phyloP scores from a whole-genome alignment of 2,113 vertebrate species.

The Serinus canaria region DNA sequence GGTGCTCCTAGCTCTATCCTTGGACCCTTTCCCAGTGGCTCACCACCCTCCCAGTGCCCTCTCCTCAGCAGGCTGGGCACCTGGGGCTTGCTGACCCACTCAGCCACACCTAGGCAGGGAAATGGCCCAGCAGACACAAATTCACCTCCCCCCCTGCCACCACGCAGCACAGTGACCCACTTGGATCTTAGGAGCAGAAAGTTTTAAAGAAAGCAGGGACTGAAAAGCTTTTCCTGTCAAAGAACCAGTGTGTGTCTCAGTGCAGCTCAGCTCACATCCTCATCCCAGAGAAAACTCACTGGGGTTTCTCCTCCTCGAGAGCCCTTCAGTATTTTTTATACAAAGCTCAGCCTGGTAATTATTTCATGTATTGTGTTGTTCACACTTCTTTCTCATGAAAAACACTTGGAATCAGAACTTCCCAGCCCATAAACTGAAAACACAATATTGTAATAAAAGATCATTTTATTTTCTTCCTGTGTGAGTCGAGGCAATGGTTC shows the following conservation, averaged over 20 bases:
- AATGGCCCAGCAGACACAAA: background rate
- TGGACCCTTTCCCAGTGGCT: background rate
- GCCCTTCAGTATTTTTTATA: background rate
- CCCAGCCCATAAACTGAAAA: background rate
- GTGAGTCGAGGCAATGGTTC: background rate
- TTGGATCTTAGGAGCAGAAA: background rate
- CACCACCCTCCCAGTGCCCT: background rate
- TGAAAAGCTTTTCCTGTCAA: background rate
- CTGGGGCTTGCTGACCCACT: fast-evolving
- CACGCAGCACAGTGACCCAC: fast-evolving
- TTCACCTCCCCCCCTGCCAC: background rate
- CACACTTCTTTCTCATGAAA: background rate
- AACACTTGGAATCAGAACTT: background rate
- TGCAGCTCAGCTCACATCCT: background rate
- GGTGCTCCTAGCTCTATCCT: background rate
- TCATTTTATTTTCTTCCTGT: background rate
- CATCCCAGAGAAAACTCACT: background rate
- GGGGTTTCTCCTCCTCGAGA: background rate
- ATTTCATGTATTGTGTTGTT: background rate
- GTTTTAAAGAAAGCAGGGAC: background rate
- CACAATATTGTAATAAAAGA: background rate
- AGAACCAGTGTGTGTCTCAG: background rate
- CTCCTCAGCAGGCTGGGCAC: background rate
- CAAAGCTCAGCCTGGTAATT: background rate
- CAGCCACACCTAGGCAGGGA: background rate